Percentiles rank a stretch among this genome's conserved stretches.
These are phyloP conservation scores for Andrena trimmerana DNA, from an alignment of 2,888 invertebrate species.

Conservation along the genomic window DNA sequence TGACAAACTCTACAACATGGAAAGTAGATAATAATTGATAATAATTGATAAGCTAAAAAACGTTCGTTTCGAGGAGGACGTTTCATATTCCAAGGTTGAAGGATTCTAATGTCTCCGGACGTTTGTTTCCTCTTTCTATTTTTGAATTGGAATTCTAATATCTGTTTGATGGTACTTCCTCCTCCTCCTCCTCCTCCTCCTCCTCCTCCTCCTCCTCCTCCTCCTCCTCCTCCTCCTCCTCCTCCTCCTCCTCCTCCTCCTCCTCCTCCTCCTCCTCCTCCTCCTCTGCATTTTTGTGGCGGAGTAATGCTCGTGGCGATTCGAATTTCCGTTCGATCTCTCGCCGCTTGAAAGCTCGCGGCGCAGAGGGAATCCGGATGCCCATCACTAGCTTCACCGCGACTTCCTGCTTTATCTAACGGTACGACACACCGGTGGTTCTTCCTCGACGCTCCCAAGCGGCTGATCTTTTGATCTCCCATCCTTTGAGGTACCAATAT, in stretches of 20 bases:
- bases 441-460: constrained; percentile 50
- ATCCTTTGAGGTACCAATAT: not conserved
- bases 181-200: not conserved
- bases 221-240: not conserved
- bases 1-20: no score
- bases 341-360: not conserved
- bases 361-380: constrained; percentile 17
- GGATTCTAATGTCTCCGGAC: not conserved
- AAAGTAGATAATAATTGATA: no score
- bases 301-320: not conserved
- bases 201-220: not conserved
- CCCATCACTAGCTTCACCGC: constrained; percentile 26
- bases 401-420: constrained; percentile 75
- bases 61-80: no score
- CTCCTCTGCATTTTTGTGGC: not conserved
- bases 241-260: not conserved
- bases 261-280: no score
- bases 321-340: not conserved
- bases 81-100: no score
- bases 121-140: not conserved
- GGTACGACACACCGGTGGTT: constrained; percentile 71
- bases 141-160: not conserved
- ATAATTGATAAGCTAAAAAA: no score
- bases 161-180: no score
- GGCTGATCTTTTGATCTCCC: constrained; percentile 27